Evolutionary conservation across 2,797 vertebrate genomes (phyloP), one percentile per base, ranked within the genome.

Genomic region (Xiphophorus birchmanni): DNA sequence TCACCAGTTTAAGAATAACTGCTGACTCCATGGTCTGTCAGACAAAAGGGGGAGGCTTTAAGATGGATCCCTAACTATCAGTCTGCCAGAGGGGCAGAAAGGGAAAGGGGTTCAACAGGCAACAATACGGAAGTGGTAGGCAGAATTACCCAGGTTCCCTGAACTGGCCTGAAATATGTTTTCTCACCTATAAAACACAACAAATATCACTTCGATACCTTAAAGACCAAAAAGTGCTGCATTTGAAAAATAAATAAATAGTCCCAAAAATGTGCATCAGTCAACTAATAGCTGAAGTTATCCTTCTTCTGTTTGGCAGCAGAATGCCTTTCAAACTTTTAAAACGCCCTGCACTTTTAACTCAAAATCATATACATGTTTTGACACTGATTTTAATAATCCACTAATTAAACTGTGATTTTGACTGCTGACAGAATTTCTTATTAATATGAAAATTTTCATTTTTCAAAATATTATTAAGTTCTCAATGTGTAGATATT

Each of bases 1-100:
- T 93, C 90, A 92, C 95, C 94, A 93, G 94, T 94, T 92, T 91
- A 91, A 94, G 95, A 95, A 94, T 94, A 95, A 96, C 95, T 94
- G 94, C 95, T 95, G 95, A 96, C 95, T 94, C 89, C 90, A 87
- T 84, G 83, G 92, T 93, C 90, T 80, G 82, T 81, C 87, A 85
- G 77, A 95, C 94, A 96, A 95, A 94, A 89, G 85, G 87, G 85
- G 82, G 82, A 79, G 90, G 90, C 89, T 89, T 94, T 92, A 92
- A 92, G 95, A 94, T 93, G 93, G 93, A 95, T 93, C 93, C 90
- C 92, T 88, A 90, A 94, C 93, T 92, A 92, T 93, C 90, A 91
- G 89, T 83, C 83, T 72, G 88, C 88, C 90, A 87, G 89, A 87
- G 83, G 82, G 89, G 91, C 84, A 91, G 90, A 94, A 90, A 90